Percentiles rank a stretch among this genome's conserved stretches.
phyloP scores from a whole-genome alignment of 2,888 invertebrate species.

The Lasioglossum oenotherae region DNA sequence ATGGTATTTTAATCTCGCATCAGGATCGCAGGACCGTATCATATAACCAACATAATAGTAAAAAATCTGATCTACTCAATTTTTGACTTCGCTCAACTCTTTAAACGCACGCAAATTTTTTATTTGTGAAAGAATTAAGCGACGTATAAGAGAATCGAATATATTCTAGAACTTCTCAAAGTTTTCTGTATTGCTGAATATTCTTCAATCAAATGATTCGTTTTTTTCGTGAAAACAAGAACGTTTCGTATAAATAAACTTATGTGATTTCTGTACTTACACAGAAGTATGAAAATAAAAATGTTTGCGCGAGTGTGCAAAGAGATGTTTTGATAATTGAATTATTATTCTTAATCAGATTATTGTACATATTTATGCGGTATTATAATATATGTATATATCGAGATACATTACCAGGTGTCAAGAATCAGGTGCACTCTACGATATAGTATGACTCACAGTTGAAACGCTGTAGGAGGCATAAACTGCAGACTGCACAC shows the following conservation, averaged over 20 bases:
- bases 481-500: constrained; percentile 28
- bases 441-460: constrained; percentile 61
- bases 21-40: constrained; percentile 65
- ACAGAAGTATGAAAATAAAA: background rate
- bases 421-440: constrained; percentile 64
- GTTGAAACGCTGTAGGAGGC: constrained; percentile 50
- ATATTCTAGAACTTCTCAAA: background rate
- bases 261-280: background rate
- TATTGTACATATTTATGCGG: background rate
- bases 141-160: background rate
- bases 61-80: constrained; percentile 32
- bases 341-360: constrained; percentile 10
- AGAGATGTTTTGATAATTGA: background rate
- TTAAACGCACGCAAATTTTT: background rate
- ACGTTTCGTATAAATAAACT: background rate
- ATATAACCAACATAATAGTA: constrained; percentile 43
- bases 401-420: constrained; percentile 55
- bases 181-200: background rate
- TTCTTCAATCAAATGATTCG: background rate
- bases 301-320: background rate
- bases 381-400: background rate
- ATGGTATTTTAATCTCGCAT: constrained; percentile 66
- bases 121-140: background rate
- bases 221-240: constrained; percentile 5
- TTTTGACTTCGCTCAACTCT: background rate